Conservation (phyloP, 2,113 vertebrate genomes). For the Gadus chalcogrammus region DNA sequence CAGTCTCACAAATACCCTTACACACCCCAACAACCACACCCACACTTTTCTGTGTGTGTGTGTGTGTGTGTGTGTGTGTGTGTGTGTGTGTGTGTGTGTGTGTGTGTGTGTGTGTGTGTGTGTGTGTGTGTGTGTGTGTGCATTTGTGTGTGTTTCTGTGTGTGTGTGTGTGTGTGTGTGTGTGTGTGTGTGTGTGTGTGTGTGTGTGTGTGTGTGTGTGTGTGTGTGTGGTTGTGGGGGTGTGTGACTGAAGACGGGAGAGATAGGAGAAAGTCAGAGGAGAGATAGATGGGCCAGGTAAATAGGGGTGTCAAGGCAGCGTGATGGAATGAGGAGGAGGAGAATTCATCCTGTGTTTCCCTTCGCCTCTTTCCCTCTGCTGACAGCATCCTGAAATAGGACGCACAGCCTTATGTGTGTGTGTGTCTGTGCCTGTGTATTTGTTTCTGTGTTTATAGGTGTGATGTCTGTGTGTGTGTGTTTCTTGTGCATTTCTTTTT, state of each 20-base stretch:
- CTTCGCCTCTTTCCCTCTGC: slow-evolving; percentile 61
- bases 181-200: no score
- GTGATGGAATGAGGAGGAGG: slow-evolving; percentile 70
- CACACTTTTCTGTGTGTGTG: background rate
- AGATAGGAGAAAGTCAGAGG: slow-evolving; percentile 52
- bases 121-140: no score
- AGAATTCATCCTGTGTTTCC: slow-evolving; percentile 72
- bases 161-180: no score
- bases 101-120: no score
- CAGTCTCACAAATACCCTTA: slow-evolving; percentile 12
- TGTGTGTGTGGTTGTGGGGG: no score
- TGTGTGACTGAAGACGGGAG: slow-evolving; percentile 9
- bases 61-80: no score
- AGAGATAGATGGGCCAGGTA: slow-evolving; percentile 70
- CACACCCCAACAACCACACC: background rate
- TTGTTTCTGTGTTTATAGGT: no score
- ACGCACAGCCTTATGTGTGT: slow-evolving; percentile 33
- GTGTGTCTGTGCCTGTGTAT: slow-evolving; percentile 8
- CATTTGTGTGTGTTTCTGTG: no score
- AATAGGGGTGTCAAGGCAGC: slow-evolving; percentile 68
- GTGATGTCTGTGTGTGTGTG: no score
- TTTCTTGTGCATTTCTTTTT: no score
- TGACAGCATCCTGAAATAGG: slow-evolving; percentile 71
- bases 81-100: no score
- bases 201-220: no score